A percentile compares a stretch with the other conserved stretches of the same genome.
Evolutionary conservation across 2,113 vertebrate species (phyloP).

Genomic region (Recurvirostra avosetta): DNA sequence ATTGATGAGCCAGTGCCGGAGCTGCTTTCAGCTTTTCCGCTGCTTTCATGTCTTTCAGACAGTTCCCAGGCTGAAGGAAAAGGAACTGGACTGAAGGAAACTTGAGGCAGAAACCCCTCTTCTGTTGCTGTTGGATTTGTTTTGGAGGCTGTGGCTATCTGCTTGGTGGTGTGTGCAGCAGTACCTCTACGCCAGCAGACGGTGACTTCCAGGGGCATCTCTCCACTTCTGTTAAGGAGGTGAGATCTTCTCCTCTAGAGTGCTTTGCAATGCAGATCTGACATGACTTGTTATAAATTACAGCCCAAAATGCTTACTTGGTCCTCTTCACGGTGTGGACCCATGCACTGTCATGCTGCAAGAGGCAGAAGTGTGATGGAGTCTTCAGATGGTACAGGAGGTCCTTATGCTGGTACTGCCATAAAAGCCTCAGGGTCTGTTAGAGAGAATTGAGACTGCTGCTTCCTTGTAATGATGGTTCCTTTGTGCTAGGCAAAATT

Average conservation of each 20-base stretch:
- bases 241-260: not conserved
- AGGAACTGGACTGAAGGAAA: not conserved
- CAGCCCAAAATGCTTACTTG: not conserved
- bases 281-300: not conserved
- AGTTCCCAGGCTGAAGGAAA: not conserved
- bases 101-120: not conserved
- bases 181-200: not conserved
- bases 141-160: not conserved
- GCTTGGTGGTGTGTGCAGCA: not conserved
- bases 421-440: not conserved
- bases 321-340: not conserved
- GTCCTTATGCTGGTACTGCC: not conserved
- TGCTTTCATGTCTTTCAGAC: not conserved
- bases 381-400: not conserved
- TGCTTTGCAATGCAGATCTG: not conserved
- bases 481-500: not conserved
- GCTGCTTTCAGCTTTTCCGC: not conserved
- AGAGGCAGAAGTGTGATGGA: not conserved
- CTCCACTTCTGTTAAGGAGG: not conserved
- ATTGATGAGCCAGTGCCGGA: not conserved
- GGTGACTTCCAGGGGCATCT: not conserved
- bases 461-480: not conserved
- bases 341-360: fast-evolving
- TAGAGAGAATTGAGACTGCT: not conserved
- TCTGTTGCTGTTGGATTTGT: not conserved